Percentiles rank a stretch among this genome's conserved stretches.
Conservation (phyloP, 2,888 invertebrate species). For the Hipparchia sbordonii region DNA sequence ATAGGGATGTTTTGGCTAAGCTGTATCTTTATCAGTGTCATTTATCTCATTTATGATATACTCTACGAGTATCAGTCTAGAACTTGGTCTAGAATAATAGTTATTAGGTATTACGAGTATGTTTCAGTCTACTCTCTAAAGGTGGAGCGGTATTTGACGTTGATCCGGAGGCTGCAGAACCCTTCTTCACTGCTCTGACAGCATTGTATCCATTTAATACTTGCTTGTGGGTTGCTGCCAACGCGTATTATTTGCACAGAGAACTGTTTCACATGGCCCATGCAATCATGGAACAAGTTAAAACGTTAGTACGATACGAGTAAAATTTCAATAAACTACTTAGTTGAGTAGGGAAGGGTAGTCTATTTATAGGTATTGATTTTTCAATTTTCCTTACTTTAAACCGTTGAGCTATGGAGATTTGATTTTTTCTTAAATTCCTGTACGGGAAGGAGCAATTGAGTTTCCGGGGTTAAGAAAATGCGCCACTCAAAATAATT, state of each 20-base stretch:
- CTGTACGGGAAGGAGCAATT: too few species aligned
- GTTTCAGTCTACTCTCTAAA: slow-evolving; percentile 63
- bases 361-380: neutral
- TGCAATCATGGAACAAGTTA: slow-evolving; percentile 50
- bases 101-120: neutral
- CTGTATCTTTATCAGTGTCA: neutral
- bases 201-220: slow-evolving; percentile 61
- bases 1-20: too few species aligned
- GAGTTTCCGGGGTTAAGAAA: too few species aligned
- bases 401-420: too few species aligned
- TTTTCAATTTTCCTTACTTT: too few species aligned
- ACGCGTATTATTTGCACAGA: slow-evolving; percentile 59
- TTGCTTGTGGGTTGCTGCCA: slow-evolving; percentile 56
- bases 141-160: slow-evolving; percentile 62
- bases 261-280: slow-evolving; percentile 62
- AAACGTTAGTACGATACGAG: slow-evolving; percentile 49
- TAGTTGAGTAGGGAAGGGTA: neutral
- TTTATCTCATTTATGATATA: too few species aligned
- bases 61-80: too few species aligned
- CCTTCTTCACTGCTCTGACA: slow-evolving; percentile 63
- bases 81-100: neutral
- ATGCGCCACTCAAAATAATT: too few species aligned
- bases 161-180: slow-evolving; percentile 59
- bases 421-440: too few species aligned
- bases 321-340: neutral